Conservation (phyloP, 2,888 invertebrate genomes). For the Ormyrus thymus region DNA sequence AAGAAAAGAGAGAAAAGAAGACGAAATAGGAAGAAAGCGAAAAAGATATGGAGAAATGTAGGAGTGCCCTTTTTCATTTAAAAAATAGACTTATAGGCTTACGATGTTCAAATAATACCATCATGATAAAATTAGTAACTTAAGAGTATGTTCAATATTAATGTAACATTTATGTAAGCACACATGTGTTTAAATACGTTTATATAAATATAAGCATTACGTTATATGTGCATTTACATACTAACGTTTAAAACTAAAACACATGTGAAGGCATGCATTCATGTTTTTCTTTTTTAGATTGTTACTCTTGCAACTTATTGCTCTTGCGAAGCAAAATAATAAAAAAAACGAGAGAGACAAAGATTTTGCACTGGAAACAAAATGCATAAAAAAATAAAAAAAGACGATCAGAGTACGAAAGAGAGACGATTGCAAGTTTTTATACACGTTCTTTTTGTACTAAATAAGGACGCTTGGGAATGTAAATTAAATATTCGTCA, state of each 20-base stretch:
- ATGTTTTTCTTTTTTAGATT: slow-evolving; percentile 65
- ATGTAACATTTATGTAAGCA: slow-evolving; percentile 54
- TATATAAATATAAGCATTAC: slow-evolving; percentile 8
- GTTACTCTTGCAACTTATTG: slow-evolving; percentile 55
- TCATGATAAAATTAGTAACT: slow-evolving; percentile 66
- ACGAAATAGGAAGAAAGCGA: slow-evolving; percentile 23
- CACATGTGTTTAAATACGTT: slow-evolving; percentile 38
- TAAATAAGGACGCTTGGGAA: neutral
- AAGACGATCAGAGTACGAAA: slow-evolving; percentile 33
- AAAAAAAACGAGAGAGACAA: slow-evolving; percentile 43
- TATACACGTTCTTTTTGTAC: slow-evolving; percentile 14
- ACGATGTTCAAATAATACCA: slow-evolving; percentile 59
- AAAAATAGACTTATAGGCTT: slow-evolving; percentile 60
- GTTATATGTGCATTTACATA: slow-evolving; percentile 11
- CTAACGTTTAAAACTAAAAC: slow-evolving; percentile 20
- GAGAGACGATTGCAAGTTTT: slow-evolving; percentile 36
- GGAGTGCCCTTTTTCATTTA: slow-evolving; percentile 42
- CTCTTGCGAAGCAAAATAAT: slow-evolving; percentile 23
- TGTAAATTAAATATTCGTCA: slow-evolving; percentile 29
- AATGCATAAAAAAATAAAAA: slow-evolving; percentile 17
- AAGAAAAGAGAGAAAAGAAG: slow-evolving; percentile 36
- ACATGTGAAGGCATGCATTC: slow-evolving; percentile 47
- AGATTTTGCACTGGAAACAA: slow-evolving; percentile 35
- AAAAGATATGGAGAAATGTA: slow-evolving; percentile 17
- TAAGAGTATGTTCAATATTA: slow-evolving; percentile 8